phyloP scores from a whole-genome alignment of 2,113 vertebrate species.

The Tychaedon coryphoeus region DNA sequence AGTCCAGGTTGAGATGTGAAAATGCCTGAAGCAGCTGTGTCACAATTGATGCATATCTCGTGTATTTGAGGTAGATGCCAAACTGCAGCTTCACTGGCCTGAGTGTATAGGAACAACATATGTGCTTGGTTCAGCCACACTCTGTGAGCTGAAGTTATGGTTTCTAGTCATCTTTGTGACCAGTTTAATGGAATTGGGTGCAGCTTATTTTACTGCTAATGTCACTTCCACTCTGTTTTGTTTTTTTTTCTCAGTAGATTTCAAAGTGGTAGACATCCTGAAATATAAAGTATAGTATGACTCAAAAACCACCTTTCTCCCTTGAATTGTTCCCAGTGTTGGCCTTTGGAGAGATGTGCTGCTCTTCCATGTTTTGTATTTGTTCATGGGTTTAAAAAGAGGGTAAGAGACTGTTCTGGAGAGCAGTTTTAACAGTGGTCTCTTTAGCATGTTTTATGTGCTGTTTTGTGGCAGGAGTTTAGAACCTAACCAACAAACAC shows the following conservation, averaged over 20 bases:
- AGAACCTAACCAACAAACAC: not conserved
- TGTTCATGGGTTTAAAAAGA: not conserved
- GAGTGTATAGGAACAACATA: fast-evolving
- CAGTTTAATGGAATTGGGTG: not conserved
- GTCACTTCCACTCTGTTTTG: not conserved
- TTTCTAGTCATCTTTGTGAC: not conserved
- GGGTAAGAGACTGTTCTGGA: not conserved
- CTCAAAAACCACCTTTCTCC: not conserved
- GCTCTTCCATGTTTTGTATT: not conserved
- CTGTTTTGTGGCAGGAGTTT: not conserved
- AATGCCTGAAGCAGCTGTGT: not conserved
- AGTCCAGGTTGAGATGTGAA: not conserved
- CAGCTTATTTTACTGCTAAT: not conserved
- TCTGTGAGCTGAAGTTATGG: fast-evolving
- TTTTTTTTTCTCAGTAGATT: not conserved
- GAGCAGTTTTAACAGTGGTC: not conserved
- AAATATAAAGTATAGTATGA: not conserved
- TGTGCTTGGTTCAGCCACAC: not conserved
- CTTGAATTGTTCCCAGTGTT: not conserved
- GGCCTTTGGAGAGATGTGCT: not conserved
- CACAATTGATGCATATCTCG: not conserved
- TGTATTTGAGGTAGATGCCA: not conserved
- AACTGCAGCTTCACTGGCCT: not conserved
- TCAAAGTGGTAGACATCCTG: not conserved
- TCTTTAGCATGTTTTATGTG: not conserved